Conservation (phyloP, 1,140 invertebrate species). For the Euura lappo region DNA sequence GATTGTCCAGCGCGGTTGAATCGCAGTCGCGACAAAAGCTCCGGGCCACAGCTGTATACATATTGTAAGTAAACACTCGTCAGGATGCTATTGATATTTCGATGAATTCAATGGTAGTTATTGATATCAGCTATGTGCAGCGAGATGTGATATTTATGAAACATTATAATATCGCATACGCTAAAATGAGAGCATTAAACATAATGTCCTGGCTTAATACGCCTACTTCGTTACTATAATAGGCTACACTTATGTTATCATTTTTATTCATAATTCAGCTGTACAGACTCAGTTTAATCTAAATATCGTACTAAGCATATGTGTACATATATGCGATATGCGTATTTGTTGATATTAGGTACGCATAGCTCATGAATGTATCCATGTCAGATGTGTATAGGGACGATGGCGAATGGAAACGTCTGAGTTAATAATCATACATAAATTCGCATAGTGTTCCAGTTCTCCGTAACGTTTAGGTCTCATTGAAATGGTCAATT, state of each 20-base stretch:
- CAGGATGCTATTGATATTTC: slow-evolving; percentile 15
- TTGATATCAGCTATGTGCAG: neutral
- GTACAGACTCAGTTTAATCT: neutral
- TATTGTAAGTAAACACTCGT: slow-evolving; percentile 39
- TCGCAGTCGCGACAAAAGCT: neutral
- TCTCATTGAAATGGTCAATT: neutral
- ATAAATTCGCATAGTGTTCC: neutral
- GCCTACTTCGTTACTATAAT: neutral
- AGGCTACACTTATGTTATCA: neutral
- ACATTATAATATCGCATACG: neutral
- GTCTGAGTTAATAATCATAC: neutral
- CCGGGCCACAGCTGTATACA: slow-evolving; percentile 33
- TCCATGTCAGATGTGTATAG: neutral
- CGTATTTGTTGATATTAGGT: neutral
- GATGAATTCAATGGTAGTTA: slow-evolving; percentile 5
- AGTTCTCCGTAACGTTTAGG: neutral
- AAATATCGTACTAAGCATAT: neutral
- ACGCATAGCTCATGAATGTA: neutral
- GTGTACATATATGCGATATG: neutral
- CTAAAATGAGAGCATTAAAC: neutral
- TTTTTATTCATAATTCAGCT: neutral
- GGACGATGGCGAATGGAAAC: neutral
- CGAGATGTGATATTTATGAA: neutral
- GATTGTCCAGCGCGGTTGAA: neutral
- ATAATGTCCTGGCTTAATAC: neutral